Conservation (phyloP, 2,888 invertebrate species). For the Chrysopilus asiliformis region DNA sequence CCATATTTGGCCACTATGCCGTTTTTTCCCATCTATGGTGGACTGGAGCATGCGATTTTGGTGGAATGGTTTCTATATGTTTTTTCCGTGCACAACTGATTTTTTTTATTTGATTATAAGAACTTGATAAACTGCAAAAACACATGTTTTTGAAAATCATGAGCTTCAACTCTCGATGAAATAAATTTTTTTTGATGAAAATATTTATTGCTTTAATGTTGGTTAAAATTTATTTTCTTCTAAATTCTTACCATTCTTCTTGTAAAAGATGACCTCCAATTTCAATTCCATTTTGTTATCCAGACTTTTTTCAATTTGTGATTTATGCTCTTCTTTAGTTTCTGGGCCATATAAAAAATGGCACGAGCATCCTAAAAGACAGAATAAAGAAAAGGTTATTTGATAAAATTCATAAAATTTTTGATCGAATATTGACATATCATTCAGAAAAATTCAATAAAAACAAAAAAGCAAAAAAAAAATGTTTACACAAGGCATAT, state of each 20-base stretch:
- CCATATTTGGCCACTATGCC: no score
- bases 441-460: constrained; percentile 1
- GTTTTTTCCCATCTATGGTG: no score
- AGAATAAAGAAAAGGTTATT: background rate
- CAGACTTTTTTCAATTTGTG: constrained; percentile 78
- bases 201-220: no score
- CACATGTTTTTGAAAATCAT: no score
- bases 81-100: no score
- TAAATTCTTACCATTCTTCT: constrained; percentile 88
- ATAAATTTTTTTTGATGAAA: no score
- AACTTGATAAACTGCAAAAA: no score
- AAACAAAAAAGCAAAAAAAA: constrained; percentile 1
- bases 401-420: background rate
- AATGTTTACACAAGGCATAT: background rate
- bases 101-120: no score
- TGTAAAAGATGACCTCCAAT: constrained; percentile 87
- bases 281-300: constrained; percentile 86
- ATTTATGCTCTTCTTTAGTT: constrained; percentile 76
- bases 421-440: background rate
- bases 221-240: no score
- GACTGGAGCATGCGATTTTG: no score
- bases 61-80: no score
- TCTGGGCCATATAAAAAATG: constrained; percentile 87
- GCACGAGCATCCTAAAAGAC: constrained; percentile 63
- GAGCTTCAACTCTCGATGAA: no score